Base-by-base conservation (phyloP, 2,888 invertebrate genomes). In the Bombylius discolor region DNA sequence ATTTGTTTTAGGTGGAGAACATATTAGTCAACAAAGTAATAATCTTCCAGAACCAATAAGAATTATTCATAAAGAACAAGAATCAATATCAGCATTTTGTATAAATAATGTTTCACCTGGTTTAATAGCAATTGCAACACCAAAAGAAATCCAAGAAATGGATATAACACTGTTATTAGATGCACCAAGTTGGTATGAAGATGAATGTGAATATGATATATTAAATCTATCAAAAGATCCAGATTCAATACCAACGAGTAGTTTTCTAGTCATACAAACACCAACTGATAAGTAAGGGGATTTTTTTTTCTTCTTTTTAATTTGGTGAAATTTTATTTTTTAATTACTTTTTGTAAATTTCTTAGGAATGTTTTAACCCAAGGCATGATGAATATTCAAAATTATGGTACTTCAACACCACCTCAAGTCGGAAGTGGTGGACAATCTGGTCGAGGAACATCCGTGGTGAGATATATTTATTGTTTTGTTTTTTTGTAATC, bases 51-150 rank as follows among this genome's bases (percentile, higher is more conserved):
- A 92, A 68, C 92, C 93, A 11, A 91, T 95, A 58, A 82, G 96
- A 63, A 93, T 99, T 64, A 93, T 99, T 63, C 98, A 99, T 74
- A 97, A 98, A 76, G 99, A 99, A 70, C 96, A 96, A 75, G 99
- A 99, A 74, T 91, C 95, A 56, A 96, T 99, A 64, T 87, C 94
- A 54, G 92, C 98, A 42, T 99, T 99, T 79, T 96, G 97, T 69
- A 81, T 97, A 58, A 97, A 96, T 74, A 88, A 90, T 80, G 94
- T 87, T 23, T 86, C 85, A 63, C 81, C 83, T 53, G 90, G 92
- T 44, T 76, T 89, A 61, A 82, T 99, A 63, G 90, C 95, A 0
- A 81, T 99, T 63, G 92, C 97, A 7, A 99, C 97, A 49, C 91
- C 94, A 0, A 84, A 95, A 56, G 99, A 99, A 75, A 85, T 99